Conservation (phyloP, 2,797 vertebrate genomes). For the Lacerta agilis region DNA sequence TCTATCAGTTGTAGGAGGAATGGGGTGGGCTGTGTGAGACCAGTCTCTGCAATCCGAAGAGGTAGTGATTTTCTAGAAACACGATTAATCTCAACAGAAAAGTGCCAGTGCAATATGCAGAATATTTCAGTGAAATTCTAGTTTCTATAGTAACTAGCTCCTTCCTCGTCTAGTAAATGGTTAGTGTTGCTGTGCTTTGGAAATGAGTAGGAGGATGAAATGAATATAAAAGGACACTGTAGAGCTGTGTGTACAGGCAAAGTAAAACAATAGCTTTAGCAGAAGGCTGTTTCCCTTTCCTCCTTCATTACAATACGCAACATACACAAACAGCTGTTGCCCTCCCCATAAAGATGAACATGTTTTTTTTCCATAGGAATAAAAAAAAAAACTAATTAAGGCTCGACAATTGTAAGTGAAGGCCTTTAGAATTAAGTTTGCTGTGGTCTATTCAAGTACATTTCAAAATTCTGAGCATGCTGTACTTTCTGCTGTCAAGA, state of each 20-base stretch:
- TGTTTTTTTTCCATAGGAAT: not conserved
- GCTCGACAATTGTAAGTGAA: not conserved
- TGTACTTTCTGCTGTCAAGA: not conserved
- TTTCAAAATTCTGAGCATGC: not conserved
- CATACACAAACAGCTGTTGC: not conserved
- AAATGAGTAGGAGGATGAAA: not conserved
- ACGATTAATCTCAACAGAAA: not conserved
- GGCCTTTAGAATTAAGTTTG: accelerated
- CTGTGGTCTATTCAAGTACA: not conserved
- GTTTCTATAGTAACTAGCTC: constrained; percentile 30
- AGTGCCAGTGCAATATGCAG: constrained; percentile 2
- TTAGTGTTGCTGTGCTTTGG: not conserved
- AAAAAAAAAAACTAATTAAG: not conserved
- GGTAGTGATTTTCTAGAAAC: constrained; percentile 6
- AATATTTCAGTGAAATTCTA: constrained; percentile 15
- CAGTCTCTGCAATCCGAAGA: not conserved
- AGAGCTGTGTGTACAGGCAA: not conserved
- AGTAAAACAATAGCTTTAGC: not conserved
- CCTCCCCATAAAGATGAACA: not conserved
- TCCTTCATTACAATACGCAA: not conserved
- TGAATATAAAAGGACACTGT: not conserved
- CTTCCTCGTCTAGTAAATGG: not conserved
- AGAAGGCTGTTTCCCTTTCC: not conserved
- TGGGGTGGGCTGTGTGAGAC: not conserved
- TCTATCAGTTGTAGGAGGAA: not conserved